These are phyloP conservation scores for Acrocephalus arundinaceus DNA, from an alignment of 2,113 vertebrate genomes.

Conservation along the genomic window DNA sequence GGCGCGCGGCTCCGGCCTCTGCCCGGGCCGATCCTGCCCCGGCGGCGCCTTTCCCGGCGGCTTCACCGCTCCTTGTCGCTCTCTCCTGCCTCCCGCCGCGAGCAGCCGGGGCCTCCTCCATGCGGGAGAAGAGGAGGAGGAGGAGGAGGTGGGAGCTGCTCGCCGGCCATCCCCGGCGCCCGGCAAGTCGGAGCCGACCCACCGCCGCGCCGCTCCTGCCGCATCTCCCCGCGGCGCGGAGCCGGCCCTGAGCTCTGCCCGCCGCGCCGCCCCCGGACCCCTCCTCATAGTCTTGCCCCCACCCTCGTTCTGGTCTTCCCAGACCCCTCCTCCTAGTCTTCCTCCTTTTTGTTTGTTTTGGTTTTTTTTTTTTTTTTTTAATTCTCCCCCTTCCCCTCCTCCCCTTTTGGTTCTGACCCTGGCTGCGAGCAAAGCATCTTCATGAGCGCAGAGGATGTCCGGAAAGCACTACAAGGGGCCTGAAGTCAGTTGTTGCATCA, in stretches of 20 bases:
- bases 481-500: slow-evolving; percentile 99
- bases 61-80: not conserved
- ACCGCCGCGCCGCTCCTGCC: not conserved
- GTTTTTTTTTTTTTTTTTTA: not conserved
- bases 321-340: not conserved
- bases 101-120: slow-evolving; percentile 21
- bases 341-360: too few relatives aligned
- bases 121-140: slow-evolving; percentile 3
- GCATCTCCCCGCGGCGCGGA: not conserved
- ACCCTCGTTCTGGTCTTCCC: not conserved
- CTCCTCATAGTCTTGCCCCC: not conserved
- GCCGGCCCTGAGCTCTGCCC: not conserved
- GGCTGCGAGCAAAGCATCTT: slow-evolving; percentile 56
- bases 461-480: slow-evolving; percentile 98
- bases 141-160: slow-evolving; percentile 45
- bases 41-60: not conserved
- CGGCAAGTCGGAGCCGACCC: not conserved
- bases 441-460: slow-evolving; percentile 87
- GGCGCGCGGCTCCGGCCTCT: not conserved
- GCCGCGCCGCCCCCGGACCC: not conserved
- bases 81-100: not conserved
- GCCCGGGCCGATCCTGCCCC: not conserved
- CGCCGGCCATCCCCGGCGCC: slow-evolving; percentile 12
- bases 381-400: not conserved
- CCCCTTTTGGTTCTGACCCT: not conserved